These are phyloP conservation scores for Oopsacas minuta DNA, from an alignment of 37 sponge, comb jelly and placozoan species.

Conservation along the genomic window DNA sequence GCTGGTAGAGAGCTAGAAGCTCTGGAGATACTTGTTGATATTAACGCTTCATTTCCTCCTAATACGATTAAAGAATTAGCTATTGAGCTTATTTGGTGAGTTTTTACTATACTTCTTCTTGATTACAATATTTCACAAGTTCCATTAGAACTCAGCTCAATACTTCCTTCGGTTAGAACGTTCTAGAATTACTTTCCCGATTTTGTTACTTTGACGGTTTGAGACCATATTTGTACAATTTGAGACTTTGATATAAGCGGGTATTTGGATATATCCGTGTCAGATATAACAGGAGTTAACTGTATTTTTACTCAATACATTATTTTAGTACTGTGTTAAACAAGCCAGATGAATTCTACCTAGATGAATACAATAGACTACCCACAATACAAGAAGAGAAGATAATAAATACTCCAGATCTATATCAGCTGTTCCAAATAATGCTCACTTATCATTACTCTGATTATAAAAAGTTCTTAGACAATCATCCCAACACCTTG, in stretches of 20 bases:
- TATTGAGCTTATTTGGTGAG: neutral
- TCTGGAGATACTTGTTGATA: neutral
- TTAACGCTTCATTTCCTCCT: neutral
- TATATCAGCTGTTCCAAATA: conserved; percentile 13
- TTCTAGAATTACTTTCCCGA: too few species aligned
- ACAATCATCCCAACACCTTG: neutral
- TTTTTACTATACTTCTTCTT: neutral
- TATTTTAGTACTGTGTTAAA: conserved; percentile 4
- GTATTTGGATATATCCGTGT: too few species aligned
- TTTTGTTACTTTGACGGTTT: too few species aligned
- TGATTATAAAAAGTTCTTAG: neutral
- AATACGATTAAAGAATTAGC: neutral
- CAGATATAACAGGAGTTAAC: too few species aligned
- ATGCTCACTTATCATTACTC: neutral
- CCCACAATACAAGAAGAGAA: neutral
- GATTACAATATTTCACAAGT: too few species aligned
- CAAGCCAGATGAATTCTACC: conserved; percentile 18
- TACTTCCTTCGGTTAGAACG: too few species aligned
- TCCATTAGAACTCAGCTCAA: too few species aligned
- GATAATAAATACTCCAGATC: neutral
- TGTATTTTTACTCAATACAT: too few species aligned
- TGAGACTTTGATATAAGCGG: too few species aligned
- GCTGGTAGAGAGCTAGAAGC: neutral
- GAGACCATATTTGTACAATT: too few species aligned
- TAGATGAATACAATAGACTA: conserved; percentile 3